These are phyloP conservation scores for Takifugu ocellatus DNA, from an alignment of 2,797 vertebrate genomes.

Conservation along the genomic window DNA sequence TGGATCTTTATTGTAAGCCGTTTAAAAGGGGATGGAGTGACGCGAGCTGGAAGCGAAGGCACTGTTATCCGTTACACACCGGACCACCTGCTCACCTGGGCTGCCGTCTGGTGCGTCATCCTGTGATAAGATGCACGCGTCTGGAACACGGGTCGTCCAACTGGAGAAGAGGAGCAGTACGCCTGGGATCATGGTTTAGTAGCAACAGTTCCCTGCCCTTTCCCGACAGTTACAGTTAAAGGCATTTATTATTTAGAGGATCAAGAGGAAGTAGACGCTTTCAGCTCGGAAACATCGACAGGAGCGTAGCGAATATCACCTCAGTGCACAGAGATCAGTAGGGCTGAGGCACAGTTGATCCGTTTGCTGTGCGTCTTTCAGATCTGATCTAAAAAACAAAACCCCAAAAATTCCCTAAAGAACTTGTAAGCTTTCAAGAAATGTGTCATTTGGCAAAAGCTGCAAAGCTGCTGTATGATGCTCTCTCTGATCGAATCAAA, in stretches of 20 bases:
- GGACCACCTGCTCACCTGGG: conserved; percentile 42
- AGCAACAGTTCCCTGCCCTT: conserved; percentile 43
- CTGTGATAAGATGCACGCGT: conserved; percentile 44
- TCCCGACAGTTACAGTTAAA: conserved; percentile 54
- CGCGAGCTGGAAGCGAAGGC: conserved; percentile 65
- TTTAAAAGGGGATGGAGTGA: conserved; percentile 12
- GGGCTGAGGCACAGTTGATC: conserved; percentile 63
- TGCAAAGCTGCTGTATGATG: conserved; percentile 14
- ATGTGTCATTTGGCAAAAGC: conserved; percentile 43
- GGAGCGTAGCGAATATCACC: conserved; percentile 45
- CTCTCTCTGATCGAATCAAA: not conserved
- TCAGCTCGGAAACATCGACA: conserved; percentile 38
- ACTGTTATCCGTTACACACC: conserved; percentile 55
- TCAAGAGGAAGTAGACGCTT: conserved; percentile 51
- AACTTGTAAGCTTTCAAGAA: conserved; percentile 27
- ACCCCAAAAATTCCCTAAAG: conserved; percentile 24
- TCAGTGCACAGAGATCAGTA: conserved; percentile 42
- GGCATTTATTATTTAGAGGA: conserved; percentile 76
- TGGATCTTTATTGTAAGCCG: conserved; percentile 16
- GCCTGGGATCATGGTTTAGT: conserved; percentile 56
- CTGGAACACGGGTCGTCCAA: conserved; percentile 55
- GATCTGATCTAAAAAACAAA: conserved; percentile 21
- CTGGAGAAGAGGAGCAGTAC: conserved; percentile 48
- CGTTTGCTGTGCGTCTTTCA: conserved; percentile 53
- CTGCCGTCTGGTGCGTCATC: conserved; percentile 27